Percentiles rank a stretch among this genome's conserved stretches.
Conservation (phyloP, 1,140 invertebrate genomes). For the Pseudachorutes palmiensis region DNA sequence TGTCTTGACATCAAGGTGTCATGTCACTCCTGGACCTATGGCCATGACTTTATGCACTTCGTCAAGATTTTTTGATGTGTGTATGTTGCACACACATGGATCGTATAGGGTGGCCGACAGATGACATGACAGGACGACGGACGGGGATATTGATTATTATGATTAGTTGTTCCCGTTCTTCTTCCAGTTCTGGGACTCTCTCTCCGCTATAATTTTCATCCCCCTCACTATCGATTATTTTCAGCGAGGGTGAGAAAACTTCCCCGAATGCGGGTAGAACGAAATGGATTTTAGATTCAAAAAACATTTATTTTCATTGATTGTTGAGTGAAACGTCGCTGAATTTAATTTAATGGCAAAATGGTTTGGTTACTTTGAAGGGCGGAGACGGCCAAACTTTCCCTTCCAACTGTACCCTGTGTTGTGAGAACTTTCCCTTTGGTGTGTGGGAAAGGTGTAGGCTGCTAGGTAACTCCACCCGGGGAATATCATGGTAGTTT, state of each 20-base stretch:
- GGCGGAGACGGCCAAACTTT: too few relatives aligned
- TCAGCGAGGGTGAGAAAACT: slow-evolving; percentile 3
- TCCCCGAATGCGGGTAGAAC: background rate
- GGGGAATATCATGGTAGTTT: slow-evolving; percentile 1
- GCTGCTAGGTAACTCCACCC: background rate
- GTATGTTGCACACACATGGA: too few relatives aligned
- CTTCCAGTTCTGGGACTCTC: background rate
- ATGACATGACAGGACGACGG: slow-evolving; percentile 2
- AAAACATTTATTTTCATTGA: slow-evolving; percentile 6
- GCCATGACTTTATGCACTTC: too few relatives aligned
- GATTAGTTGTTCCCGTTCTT: slow-evolving; percentile 6
- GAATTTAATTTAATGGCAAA: slow-evolving; percentile 1
- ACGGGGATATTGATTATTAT: slow-evolving; percentile 6
- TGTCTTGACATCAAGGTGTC: too few relatives aligned
- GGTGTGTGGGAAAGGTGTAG: too few relatives aligned
- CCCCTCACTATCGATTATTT: background rate
- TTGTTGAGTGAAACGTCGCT: slow-evolving; percentile 1
- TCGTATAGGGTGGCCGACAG: slow-evolving; percentile 3
- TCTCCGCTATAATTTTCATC: background rate
- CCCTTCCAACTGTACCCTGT: too few relatives aligned
- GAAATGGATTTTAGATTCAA: slow-evolving; percentile 6
- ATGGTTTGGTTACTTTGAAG: too few relatives aligned
- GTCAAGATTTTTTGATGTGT: too few relatives aligned
- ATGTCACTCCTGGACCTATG: too few relatives aligned
- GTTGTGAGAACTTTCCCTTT: background rate